Base-by-base conservation (phyloP, 2,888 invertebrate genomes). In the Eremobia ochroleuca region DNA sequence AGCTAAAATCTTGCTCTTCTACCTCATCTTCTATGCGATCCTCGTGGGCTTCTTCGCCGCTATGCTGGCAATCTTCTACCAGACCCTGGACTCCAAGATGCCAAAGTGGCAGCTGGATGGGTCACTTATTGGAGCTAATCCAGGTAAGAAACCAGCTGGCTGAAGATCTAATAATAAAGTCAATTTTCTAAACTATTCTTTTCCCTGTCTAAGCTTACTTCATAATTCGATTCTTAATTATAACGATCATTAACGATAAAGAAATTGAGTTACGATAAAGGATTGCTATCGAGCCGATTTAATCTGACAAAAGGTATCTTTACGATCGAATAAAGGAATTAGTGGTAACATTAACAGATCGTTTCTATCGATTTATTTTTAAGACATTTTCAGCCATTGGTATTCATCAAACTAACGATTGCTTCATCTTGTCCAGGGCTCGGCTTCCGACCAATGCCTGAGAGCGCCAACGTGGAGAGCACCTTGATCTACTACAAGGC, bases 381-480 rank as follows among this genome's bases (percentile, higher is more conserved):
- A 15, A 15, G 4, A 25, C 0, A 40, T 15, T 61, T 58, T 40
- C 31, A 61, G 28, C 28, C 5, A 62, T 13, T 25, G 46, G 4
- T 31, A 25, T n/a, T 21, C 2, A 62, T 31, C 11, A 43, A 66
- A 64, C 43, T 52, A n/a, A 79, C 2, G 9, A 2, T 40, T 11
- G 4, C 52, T 52, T 59, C n/a, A 0, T 68, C n/a, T 34, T 85
- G 25, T 92, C 28, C 95, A 99, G 99, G 99, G 93, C 97, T 99
- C 92, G 99, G 99, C 87, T 99, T 99, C 97, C 97, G 99, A 93
- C 99, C 99, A 85, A 99, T 99, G 98, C 99, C 99, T 90, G 98
- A 98, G 91, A 97, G 98, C 80, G 95, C 94, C 75, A 99, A 94
- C 87, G 99, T 99, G 89, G 99, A 99, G 94, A 99, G 99, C 94